These are phyloP conservation scores for Falco columbarius DNA, from an alignment of 2,797 vertebrate species.

Conservation along the genomic window DNA sequence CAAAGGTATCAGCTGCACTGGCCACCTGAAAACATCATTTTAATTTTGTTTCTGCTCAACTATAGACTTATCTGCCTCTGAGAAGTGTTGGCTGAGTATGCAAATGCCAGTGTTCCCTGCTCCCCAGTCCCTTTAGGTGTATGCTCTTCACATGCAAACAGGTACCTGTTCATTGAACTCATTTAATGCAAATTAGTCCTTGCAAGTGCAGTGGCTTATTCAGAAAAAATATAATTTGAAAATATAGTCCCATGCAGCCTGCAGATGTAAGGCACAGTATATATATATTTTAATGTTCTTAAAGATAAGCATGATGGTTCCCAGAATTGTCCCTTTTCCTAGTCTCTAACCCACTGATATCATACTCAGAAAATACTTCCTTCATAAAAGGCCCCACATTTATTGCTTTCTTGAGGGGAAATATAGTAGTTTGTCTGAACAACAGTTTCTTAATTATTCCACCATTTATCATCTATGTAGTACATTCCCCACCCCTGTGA, in stretches of 20 bases:
- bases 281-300: background rate
- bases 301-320: background rate
- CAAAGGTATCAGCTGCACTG: background rate
- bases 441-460: constrained; percentile 8
- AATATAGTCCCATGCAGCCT: background rate
- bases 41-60: constrained; percentile 16
- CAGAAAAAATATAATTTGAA: background rate
- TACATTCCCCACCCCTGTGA: background rate
- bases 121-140: background rate
- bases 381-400: background rate
- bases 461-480: background rate
- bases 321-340: background rate
- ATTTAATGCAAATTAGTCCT: background rate
- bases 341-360: background rate
- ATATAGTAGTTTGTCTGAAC: background rate
- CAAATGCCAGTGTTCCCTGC: background rate
- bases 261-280: background rate
- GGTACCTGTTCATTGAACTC: background rate
- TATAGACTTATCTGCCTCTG: background rate
- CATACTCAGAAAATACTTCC: background rate
- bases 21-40: background rate
- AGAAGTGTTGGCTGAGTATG: background rate
- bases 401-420: background rate
- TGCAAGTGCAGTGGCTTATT: background rate
- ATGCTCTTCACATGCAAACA: background rate